These are phyloP conservation scores for Osmoderma eremita DNA, from an alignment of 2,888 invertebrate species.

Conservation along the genomic window DNA sequence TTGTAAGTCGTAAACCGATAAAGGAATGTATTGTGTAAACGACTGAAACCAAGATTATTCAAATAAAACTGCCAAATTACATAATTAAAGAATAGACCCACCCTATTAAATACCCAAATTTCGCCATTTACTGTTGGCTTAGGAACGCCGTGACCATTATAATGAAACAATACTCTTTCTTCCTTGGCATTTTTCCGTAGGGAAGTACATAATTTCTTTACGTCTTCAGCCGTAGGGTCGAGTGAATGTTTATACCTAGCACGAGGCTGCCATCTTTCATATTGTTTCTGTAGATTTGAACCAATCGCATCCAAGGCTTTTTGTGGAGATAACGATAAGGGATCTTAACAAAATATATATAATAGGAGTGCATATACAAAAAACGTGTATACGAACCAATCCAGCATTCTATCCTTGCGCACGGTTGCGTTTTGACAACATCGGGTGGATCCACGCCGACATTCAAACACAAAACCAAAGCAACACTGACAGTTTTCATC, in stretches of 20 bases:
- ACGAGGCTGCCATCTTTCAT: constrained; percentile 98
- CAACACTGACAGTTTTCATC: constrained; percentile 99
- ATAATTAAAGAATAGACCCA: constrained; percentile 56
- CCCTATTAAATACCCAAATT: constrained; percentile 99
- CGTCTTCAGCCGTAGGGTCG: constrained; percentile 98
- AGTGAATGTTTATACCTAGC: constrained; percentile 97
- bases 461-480: constrained; percentile 95
- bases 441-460: constrained; percentile 99
- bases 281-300: constrained; percentile 90
- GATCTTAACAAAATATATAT: constrained; percentile 72
- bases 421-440: constrained; percentile 95
- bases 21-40: constrained; percentile 98
- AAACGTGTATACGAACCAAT: constrained; percentile 73
- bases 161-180: constrained; percentile 97
- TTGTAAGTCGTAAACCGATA: constrained; percentile 98
- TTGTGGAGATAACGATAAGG: constrained; percentile 85
- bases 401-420: constrained; percentile 97
- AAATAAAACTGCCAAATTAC: not conserved
- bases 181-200: constrained; percentile 96
- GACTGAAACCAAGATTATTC: constrained; percentile 68
- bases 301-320: constrained; percentile 96
- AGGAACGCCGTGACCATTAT: constrained; percentile 99
- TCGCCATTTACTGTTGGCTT: constrained; percentile 98
- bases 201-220: constrained; percentile 95
- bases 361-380: too few relatives aligned